Evolutionary conservation across 2,113 vertebrate genomes (phyloP).

Genomic region (Saccopteryx bilineata): DNA sequence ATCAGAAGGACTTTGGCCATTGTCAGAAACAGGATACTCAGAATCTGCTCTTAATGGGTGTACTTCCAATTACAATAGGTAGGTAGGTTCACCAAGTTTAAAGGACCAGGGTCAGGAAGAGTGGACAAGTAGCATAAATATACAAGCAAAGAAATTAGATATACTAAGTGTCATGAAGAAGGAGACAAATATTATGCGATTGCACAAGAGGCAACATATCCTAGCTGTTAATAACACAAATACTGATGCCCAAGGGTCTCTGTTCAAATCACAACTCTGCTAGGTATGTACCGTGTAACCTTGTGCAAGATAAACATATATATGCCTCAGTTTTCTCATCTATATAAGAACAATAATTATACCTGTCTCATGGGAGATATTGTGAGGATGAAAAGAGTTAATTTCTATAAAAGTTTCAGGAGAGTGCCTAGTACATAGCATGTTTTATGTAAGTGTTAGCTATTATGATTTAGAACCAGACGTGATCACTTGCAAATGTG

Average conservation of each 20-base stretch:
- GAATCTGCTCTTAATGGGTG: neutral
- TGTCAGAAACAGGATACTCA: neutral
- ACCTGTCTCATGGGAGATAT: neutral
- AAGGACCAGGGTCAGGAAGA: neutral
- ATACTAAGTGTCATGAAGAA: neutral
- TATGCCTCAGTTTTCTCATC: neutral
- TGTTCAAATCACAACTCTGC: neutral
- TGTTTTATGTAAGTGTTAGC: neutral
- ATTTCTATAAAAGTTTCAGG: neutral
- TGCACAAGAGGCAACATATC: neutral
- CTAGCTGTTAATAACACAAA: neutral
- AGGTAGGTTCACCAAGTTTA: neutral
- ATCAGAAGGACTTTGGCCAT: neutral
- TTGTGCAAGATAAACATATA: neutral
- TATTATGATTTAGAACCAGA: neutral
- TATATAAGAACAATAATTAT: neutral
- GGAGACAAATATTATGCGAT: neutral
- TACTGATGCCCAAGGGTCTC: neutral
- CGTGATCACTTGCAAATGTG: neutral
- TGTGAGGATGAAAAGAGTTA: neutral
- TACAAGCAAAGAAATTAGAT: slow-evolving; percentile 3
- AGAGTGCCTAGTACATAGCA: neutral
- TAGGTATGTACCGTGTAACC: neutral
- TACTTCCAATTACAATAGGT: neutral
- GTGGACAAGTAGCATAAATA: neutral